Percentiles rank a stretch among this genome's conserved stretches.
Evolutionary conservation across 2,113 vertebrate species (phyloP).

Genomic region (Sceloporus tristichus): DNA sequence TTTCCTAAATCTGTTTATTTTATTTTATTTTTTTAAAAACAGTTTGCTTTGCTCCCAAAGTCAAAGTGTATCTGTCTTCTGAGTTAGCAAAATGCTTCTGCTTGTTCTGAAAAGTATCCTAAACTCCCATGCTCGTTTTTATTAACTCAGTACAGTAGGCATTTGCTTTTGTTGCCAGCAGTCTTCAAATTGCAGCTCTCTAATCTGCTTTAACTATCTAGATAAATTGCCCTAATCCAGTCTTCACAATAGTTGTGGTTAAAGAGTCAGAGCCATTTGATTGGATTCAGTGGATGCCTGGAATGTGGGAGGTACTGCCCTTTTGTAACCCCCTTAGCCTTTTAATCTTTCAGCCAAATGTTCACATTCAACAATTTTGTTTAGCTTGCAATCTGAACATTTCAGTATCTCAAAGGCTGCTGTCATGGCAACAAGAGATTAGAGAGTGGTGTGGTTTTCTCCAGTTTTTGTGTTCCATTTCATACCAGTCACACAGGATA

Average conservation of each 20-base stretch:
- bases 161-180: conserved; percentile 83
- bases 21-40: neutral
- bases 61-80: conserved; percentile 45
- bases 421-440: conserved; percentile 89
- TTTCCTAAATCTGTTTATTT: conserved; percentile 60
- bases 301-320: conserved; percentile 88
- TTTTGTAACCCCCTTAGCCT: conserved; percentile 87
- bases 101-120: conserved; percentile 55
- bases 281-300: conserved; percentile 86
- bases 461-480: conserved; percentile 77
- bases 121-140: conserved; percentile 73
- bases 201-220: conserved; percentile 90
- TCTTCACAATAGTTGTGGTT: conserved; percentile 85
- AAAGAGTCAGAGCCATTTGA: conserved; percentile 87
- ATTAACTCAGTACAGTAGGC: conserved; percentile 82
- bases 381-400: conserved; percentile 89
- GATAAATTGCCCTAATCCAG: conserved; percentile 89
- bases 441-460: conserved; percentile 80
- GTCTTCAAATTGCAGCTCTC: conserved; percentile 85
- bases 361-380: conserved; percentile 92
- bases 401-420: conserved; percentile 87
- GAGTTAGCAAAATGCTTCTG: conserved; percentile 56
- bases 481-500: conserved; percentile 74
- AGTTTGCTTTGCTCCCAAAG: conserved; percentile 43
- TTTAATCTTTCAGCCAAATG: conserved; percentile 91